Conservation (phyloP, 2,797 vertebrate species). For the Brachymystax lenok region DNA sequence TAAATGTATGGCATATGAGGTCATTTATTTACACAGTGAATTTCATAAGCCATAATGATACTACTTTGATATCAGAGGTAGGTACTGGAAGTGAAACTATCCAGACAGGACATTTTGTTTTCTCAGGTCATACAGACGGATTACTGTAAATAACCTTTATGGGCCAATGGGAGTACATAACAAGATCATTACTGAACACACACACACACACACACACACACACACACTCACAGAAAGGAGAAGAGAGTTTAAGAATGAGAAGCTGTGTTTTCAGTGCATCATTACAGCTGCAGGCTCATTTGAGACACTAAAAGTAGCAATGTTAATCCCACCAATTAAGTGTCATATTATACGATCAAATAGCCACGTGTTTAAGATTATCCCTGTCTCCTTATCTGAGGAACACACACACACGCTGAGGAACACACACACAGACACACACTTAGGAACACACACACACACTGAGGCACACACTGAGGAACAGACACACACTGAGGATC, state of each 20-base stretch:
- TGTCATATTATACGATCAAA: slow-evolving; percentile 27
- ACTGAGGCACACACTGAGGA: too few relatives aligned
- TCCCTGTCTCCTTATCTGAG: slow-evolving; percentile 21
- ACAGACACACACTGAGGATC: too few relatives aligned
- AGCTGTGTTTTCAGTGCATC: neutral
- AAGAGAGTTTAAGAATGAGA: neutral
- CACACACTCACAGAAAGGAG: slow-evolving; percentile 16
- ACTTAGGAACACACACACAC: too few relatives aligned
- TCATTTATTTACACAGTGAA: neutral
- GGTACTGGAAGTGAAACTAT: neutral
- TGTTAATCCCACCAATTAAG: slow-evolving; percentile 26
- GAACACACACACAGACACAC: too few relatives aligned
- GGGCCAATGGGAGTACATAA: neutral
- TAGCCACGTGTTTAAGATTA: slow-evolving; percentile 44
- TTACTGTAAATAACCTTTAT: neutral
- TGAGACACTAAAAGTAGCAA: neutral
- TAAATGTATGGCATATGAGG: neutral
- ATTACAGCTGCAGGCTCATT: neutral
- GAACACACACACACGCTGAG: neutral
- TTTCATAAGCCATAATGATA: neutral
- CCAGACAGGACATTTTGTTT: neutral
- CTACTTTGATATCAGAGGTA: neutral
- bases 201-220: slow-evolving; percentile 36
- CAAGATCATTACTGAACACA: neutral
- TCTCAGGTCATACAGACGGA: neutral